phyloP scores from a whole-genome alignment of 2,797 vertebrate species.

The Tadarida brasiliensis region DNA sequence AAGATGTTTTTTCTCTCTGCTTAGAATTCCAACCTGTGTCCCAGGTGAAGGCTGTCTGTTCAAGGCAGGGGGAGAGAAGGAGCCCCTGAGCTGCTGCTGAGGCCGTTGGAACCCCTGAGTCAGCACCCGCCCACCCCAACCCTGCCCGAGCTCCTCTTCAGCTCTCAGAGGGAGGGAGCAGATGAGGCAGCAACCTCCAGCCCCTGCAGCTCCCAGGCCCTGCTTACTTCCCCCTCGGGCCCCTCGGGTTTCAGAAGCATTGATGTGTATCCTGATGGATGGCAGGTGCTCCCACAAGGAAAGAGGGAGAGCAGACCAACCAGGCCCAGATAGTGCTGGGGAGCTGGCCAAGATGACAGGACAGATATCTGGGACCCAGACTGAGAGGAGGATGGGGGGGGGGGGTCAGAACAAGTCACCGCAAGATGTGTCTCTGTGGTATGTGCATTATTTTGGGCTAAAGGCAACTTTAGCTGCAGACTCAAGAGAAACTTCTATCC shows the following conservation, averaged over 20 bases:
- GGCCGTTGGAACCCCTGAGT: background rate
- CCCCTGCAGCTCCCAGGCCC: background rate
- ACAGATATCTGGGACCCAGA: background rate
- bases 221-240: background rate
- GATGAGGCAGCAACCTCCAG: background rate
- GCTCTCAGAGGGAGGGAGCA: background rate
- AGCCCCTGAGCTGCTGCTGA: background rate
- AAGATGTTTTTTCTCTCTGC: slow-evolving; percentile 77
- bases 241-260: background rate
- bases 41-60: slow-evolving; percentile 70
- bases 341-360: background rate
- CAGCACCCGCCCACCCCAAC: too few relatives aligned
- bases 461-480: background rate
- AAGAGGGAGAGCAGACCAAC: background rate
- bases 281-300: background rate
- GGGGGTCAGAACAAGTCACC: background rate
- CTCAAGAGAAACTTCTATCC: background rate
- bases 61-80: background rate
- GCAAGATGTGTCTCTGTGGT: background rate
- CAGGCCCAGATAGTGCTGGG: background rate
- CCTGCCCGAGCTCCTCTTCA: accelerated
- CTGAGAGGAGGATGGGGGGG: background rate
- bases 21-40: slow-evolving; percentile 81
- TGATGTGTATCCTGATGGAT: background rate
- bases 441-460: background rate